Percentiles rank a stretch among this genome's conserved stretches.
phyloP scores from a whole-genome alignment of 2,113 vertebrate genomes.

The Aythya baeri region DNA sequence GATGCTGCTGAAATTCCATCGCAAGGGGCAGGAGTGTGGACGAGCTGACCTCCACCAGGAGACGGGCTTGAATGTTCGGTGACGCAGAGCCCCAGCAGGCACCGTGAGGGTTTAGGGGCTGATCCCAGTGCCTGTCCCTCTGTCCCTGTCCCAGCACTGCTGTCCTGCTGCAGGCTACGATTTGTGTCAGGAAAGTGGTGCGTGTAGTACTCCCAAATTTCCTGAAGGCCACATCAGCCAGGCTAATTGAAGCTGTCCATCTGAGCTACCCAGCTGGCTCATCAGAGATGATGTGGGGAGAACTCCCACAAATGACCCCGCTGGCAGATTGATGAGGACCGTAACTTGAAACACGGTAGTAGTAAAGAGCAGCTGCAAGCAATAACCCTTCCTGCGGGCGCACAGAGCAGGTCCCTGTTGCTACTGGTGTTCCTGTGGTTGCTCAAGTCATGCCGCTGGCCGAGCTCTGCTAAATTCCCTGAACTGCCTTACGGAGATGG shows the following conservation, averaged over 20 bases:
- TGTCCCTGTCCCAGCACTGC: no score
- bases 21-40: background rate
- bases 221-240: background rate
- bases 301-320: background rate
- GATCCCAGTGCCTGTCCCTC: background rate
- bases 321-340: background rate
- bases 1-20: background rate
- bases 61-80: background rate
- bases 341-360: background rate
- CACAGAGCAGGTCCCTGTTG: accelerated
- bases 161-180: background rate
- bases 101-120: accelerated
- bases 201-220: background rate
- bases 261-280: background rate
- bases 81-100: background rate
- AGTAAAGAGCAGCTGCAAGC: background rate
- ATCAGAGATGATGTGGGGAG: accelerated
- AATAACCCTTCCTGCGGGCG: background rate
- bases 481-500: background rate
- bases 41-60: background rate
- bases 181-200: background rate
- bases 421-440: background rate
- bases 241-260: background rate
- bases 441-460: background rate
- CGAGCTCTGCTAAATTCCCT: background rate